Evolutionary conservation across 1,140 invertebrate genomes (phyloP).

Genomic region (Centruroides sculpturatus): DNA sequence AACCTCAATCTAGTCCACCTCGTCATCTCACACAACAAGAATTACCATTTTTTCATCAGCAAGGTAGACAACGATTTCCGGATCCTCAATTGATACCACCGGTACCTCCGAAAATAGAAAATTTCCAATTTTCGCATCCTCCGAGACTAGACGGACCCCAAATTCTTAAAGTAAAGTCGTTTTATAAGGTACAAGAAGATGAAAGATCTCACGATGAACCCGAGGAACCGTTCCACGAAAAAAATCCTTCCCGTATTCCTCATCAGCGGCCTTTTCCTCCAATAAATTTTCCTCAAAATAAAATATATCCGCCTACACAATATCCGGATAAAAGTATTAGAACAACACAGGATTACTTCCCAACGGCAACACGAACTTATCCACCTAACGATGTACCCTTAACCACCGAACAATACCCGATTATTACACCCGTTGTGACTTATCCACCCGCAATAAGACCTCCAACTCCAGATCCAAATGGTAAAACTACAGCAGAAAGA

Average conservation of each 20-base stretch:
- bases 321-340: not conserved
- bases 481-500: not conserved
- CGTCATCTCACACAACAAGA: no score
- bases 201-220: not conserved
- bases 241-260: not conserved
- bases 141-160: no score
- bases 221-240: not conserved
- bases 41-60: no score
- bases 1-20: no score
- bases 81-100: no score
- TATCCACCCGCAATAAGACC: constrained; percentile 2
- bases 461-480: not conserved
- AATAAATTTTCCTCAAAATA: not conserved
- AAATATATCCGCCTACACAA: not conserved
- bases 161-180: not conserved
- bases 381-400: not conserved
- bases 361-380: not conserved
- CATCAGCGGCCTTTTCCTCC: not conserved
- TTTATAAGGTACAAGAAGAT: not conserved
- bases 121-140: no score
- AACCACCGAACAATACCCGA: not conserved
- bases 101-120: no score
- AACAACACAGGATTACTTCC: not conserved
- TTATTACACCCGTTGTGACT: not conserved
- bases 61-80: no score